A percentile compares a stretch with the other conserved stretches of the same genome.
Conservation (phyloP, 2,888 invertebrate species). For the Melikaiella ostensackeni region DNA sequence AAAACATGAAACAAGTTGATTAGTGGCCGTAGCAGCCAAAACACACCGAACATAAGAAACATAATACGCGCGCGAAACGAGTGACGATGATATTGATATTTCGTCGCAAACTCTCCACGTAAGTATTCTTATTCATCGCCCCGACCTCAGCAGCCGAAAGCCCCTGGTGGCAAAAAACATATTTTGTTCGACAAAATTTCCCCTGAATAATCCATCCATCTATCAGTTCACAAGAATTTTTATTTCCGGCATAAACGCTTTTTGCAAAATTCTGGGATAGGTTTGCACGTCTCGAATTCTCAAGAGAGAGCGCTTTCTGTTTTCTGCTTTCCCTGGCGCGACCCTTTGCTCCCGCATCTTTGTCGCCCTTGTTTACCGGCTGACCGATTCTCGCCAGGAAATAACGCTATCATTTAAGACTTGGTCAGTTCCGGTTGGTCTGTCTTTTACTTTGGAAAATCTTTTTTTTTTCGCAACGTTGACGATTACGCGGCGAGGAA, state of each 20-base stretch:
- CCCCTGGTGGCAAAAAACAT: conserved; percentile 52
- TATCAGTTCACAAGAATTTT: background rate
- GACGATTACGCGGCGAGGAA: conserved; percentile 12
- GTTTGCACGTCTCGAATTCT: background rate
- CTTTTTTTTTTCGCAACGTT: background rate
- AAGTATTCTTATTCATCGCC: conserved; percentile 13
- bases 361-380: conserved; percentile 36
- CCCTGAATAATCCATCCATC: conserved; percentile 60
- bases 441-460: background rate
- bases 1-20: conserved; percentile 69
- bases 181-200: conserved; percentile 67
- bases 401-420: background rate
- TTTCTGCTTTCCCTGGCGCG: conserved; percentile 13
- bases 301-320: conserved; percentile 26
- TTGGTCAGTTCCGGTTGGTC: background rate
- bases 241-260: background rate
- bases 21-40: conserved; percentile 60
- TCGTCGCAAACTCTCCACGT: conserved; percentile 32
- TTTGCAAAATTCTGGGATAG: background rate
- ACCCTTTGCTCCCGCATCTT: conserved; percentile 21
- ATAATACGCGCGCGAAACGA: conserved; percentile 55
- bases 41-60: conserved; percentile 52
- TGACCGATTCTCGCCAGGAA: background rate
- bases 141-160: conserved; percentile 22
- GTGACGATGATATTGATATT: conserved; percentile 66